phyloP scores from a whole-genome alignment of 2,797 vertebrate genomes.

The Rallus crepitans region DNA sequence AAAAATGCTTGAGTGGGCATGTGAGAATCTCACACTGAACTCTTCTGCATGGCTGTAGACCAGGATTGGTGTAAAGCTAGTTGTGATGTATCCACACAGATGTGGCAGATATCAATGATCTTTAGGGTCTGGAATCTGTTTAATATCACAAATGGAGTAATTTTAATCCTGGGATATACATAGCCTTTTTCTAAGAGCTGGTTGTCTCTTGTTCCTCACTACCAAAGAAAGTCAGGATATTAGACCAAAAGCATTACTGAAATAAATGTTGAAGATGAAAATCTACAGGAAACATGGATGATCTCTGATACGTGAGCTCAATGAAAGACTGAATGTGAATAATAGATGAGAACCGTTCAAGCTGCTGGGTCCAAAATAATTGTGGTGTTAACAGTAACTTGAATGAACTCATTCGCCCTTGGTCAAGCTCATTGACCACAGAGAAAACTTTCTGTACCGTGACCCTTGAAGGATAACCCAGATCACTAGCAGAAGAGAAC shows the following conservation, averaged over 20 bases:
- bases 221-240: neutral
- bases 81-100: neutral
- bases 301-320: neutral
- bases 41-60: neutral
- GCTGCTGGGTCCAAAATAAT: neutral
- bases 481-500: neutral
- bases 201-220: neutral
- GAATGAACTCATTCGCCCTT: neutral
- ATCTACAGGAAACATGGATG: neutral
- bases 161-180: neutral
- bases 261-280: neutral
- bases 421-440: neutral
- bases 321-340: neutral
- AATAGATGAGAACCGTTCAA: neutral
- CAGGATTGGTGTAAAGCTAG: neutral
- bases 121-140: conserved; percentile 3
- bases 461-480: neutral
- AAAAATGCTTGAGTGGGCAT: neutral
- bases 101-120: neutral
- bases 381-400: neutral
- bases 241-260: neutral
- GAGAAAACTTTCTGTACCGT: neutral
- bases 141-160: neutral
- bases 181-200: neutral
- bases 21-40: neutral